Evolutionary conservation across 2,888 invertebrate species (phyloP), one percentile per base, ranked within the genome.

Genomic region (Acleris cristana): DNA sequence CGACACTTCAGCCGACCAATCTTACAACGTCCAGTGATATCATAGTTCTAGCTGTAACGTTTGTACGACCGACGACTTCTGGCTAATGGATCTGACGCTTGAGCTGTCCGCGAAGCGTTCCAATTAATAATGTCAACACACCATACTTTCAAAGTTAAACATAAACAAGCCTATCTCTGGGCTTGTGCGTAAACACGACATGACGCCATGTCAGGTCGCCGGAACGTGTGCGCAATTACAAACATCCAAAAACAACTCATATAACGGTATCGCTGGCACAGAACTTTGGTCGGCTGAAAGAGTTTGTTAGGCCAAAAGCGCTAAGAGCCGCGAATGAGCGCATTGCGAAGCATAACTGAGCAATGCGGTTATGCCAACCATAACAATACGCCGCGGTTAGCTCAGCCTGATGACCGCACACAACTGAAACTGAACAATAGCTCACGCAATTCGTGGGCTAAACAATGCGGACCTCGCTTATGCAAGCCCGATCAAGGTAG

Each of bases 321-420:
- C 40, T 40, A 40, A 14, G 40, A 40, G 40, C 14, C 40, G 14
- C 40, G 40, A 40, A 40, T 40, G 40, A 12, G 40, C 14, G 40
- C 40, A 40, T 4, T 40, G 18, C 16, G 78, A 80, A 78, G 79
- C 80, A 78, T 84, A 86, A 84, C 84, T 81, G 81, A 80, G 84
- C 84, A 82, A 85, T 82, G 78, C 83, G 83, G 83, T 84, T 85
- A 83, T 81, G 81, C 79, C 81, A 81, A 82, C 81, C 84, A 85
- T 85, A 87, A 88, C 86, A 87, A 84, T 84, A 78, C 76, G 77
- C 76, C 76, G 82, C 81, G 79, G 79, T 79, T 79, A 77, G 74
- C 74, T 30, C 68, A 73, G 75, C 75, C 74, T 75, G 77, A 77
- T 78, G 77, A 71, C 72, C 72, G 67, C 69, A 73, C 74, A 76